Evolutionary conservation across 1,140 invertebrate genomes (phyloP).

Genomic region (Eufriesea mexicana): DNA sequence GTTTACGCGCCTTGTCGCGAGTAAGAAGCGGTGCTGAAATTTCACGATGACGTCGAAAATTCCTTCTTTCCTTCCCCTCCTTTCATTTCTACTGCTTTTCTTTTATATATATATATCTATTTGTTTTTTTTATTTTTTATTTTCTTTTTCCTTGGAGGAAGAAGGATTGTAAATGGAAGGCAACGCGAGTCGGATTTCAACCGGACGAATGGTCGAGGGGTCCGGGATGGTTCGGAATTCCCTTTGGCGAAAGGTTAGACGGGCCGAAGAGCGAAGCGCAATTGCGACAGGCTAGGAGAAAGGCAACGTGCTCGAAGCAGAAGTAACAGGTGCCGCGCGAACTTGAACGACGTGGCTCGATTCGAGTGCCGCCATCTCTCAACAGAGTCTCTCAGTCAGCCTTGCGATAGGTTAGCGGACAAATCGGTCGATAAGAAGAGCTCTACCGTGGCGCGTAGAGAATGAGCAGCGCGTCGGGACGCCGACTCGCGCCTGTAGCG

Average conservation of each 20-base stretch:
- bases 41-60: too few species aligned
- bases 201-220: not conserved
- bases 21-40: too few species aligned
- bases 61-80: too few species aligned
- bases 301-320: constrained; percentile 37
- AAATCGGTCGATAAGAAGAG: constrained; percentile 60
- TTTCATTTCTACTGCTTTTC: too few species aligned
- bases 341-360: constrained; percentile 9
- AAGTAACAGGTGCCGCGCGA: constrained; percentile 60
- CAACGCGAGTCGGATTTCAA: too few species aligned
- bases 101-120: too few species aligned
- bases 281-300: constrained; percentile 58
- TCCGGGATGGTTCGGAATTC: constrained; percentile 2
- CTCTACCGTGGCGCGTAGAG: not conserved
- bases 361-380: constrained; percentile 65
- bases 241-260: constrained; percentile 49
- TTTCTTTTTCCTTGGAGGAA: not conserved
- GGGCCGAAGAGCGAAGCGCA: not conserved
- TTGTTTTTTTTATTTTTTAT: not conserved
- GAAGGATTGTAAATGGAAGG: not conserved
- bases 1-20: not conserved
- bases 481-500: too few species aligned
- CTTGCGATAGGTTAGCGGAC: not conserved
- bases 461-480: not conserved
- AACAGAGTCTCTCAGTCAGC: constrained; percentile 4